Conservation (phyloP, 2,113 vertebrate genomes). For the Phocoena sinus region DNA sequence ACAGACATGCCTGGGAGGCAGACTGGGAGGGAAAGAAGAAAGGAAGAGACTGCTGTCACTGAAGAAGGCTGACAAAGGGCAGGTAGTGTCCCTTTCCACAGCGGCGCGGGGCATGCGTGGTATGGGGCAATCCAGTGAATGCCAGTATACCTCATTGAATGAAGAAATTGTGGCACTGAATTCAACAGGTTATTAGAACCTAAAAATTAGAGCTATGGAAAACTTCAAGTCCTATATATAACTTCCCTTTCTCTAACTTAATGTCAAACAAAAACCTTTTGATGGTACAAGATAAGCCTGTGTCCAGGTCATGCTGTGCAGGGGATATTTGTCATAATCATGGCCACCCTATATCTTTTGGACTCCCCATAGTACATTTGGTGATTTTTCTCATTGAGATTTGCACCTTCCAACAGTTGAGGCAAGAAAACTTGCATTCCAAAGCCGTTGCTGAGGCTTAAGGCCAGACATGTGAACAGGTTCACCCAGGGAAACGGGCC, state of each 20-base stretch:
- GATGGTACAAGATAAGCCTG: background rate
- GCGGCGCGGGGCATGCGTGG: accelerated
- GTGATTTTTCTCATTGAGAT: background rate
- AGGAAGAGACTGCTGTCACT: background rate
- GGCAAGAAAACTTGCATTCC: background rate
- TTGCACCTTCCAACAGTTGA: background rate
- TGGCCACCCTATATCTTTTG: background rate
- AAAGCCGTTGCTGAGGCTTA: background rate
- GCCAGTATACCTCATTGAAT: background rate
- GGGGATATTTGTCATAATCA: background rate
- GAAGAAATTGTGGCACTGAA: background rate
- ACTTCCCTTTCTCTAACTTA: background rate
- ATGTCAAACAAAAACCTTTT: background rate
- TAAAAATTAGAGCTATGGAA: background rate
- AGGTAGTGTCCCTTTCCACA: background rate
- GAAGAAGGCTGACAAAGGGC: background rate
- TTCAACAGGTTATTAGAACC: background rate
- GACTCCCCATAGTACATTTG: background rate
- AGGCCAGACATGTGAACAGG: background rate
- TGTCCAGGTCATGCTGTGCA: background rate
- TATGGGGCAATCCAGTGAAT: background rate
- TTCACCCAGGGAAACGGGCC: background rate
- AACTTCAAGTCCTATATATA: background rate
- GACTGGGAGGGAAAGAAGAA: background rate
- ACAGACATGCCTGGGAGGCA: conserved; percentile 16